These are phyloP conservation scores for Salvelinus namaycush DNA, from an alignment of 2,113 vertebrate genomes.

Conservation along the genomic window DNA sequence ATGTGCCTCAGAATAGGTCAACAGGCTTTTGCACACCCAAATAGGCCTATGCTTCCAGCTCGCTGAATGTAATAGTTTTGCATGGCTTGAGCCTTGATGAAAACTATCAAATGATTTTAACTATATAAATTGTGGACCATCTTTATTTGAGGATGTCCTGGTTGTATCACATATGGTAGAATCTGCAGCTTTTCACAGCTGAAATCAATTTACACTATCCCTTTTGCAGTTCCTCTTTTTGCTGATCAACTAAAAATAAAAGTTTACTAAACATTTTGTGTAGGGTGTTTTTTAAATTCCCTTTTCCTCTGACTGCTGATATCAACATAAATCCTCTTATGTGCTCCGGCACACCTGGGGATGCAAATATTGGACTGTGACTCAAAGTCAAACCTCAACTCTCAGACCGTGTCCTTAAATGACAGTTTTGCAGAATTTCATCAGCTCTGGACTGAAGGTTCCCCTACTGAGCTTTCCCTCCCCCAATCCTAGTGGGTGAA, in stretches of 20 bases:
- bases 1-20: neutral
- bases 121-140: neutral
- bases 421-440: no score
- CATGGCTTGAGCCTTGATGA: neutral
- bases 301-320: no score
- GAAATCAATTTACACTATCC: neutral
- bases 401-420: no score
- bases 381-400: no score
- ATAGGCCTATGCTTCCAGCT: neutral
- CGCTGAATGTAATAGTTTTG: neutral
- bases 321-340: no score
- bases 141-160: neutral
- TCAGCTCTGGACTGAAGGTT: no score
- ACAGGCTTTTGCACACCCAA: neutral
- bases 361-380: no score
- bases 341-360: no score
- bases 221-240: conserved; percentile 6
- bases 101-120: neutral
- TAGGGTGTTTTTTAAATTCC: neutral
- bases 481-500: no score
- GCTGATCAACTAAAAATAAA: conserved; percentile 3
- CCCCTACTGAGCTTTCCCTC: no score
- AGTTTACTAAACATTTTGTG: conserved; percentile 8
- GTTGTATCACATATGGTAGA: neutral
- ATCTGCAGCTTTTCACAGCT: neutral